phyloP scores from a whole-genome alignment of 2,888 invertebrate species.

The Panopea generosa region DNA sequence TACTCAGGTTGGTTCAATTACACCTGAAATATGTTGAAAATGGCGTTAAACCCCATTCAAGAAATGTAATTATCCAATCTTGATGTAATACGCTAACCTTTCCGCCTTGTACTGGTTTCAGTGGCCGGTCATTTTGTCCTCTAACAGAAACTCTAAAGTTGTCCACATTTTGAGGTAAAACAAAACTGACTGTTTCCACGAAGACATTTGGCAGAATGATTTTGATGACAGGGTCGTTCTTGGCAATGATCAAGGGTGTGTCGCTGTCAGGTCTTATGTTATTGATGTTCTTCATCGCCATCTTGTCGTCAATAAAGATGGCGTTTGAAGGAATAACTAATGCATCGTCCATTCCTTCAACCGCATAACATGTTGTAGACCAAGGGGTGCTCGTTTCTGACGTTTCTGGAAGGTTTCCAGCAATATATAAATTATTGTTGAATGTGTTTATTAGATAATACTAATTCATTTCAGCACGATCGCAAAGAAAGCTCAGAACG shows the following conservation, averaged over 20 bases:
- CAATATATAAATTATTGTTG: too few relatives aligned
- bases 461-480: too few relatives aligned
- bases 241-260: slow-evolving; percentile 24
- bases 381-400: slow-evolving; percentile 5
- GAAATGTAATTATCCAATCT: too few relatives aligned
- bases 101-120: slow-evolving; percentile 35
- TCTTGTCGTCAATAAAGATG: slow-evolving; percentile 43
- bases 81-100: too few relatives aligned
- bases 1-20: too few relatives aligned
- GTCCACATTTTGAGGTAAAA: slow-evolving; percentile 30
- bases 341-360: slow-evolving; percentile 42
- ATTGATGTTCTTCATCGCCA: slow-evolving; percentile 41
- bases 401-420: too few relatives aligned
- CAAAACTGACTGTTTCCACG: slow-evolving; percentile 32
- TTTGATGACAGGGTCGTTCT: slow-evolving; percentile 35
- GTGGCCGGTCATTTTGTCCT: slow-evolving; percentile 13
- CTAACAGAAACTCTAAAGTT: slow-evolving; percentile 28
- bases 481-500: too few relatives aligned
- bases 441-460: too few relatives aligned
- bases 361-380: slow-evolving; percentile 27
- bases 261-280: slow-evolving; percentile 39
- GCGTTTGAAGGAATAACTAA: slow-evolving; percentile 33
- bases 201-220: slow-evolving; percentile 40
- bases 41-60: too few relatives aligned
- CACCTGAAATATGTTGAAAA: too few relatives aligned